A percentile compares a stretch with the other conserved stretches of the same genome.
These are phyloP conservation scores for Kuschelorhynchus macadamiae DNA, from an alignment of 2,888 invertebrate species.

Conservation along the genomic window DNA sequence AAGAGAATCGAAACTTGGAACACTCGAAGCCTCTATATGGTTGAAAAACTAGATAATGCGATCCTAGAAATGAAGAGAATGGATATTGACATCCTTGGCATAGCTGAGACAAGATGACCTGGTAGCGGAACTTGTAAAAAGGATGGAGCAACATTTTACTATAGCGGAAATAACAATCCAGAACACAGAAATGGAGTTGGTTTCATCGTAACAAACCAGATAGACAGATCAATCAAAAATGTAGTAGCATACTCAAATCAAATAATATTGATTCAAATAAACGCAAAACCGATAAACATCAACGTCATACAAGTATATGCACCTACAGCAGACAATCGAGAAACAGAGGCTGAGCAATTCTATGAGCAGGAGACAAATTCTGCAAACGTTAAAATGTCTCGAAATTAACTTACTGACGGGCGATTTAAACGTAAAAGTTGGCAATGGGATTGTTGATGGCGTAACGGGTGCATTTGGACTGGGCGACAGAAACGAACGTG, in stretches of 20 bases:
- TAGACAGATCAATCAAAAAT: not conserved
- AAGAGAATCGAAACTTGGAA: not conserved
- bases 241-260: not conserved
- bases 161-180: slow-evolving; percentile 7
- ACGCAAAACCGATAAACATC: not conserved
- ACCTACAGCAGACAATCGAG: not conserved
- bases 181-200: slow-evolving; percentile 17
- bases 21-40: not conserved
- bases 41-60: slow-evolving; percentile 5
- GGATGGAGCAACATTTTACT: slow-evolving; percentile 12
- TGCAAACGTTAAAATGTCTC: not conserved
- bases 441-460: not conserved
- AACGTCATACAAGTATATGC: too few species aligned
- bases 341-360: slow-evolving; percentile 2
- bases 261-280: not conserved
- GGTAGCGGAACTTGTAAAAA: not conserved
- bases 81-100: not conserved
- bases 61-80: slow-evolving; percentile 3
- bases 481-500: slow-evolving; percentile 11
- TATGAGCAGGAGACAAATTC: not conserved
- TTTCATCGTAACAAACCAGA: not conserved
- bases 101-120: too few species aligned
- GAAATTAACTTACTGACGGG: slow-evolving; percentile 2
- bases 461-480: slow-evolving; percentile 13
- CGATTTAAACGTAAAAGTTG: not conserved